Percentiles rank a stretch among this genome's conserved stretches.
Conservation (phyloP, 53 echinoderm and acorn worm genomes). For the Temnopleurus reevesii region DNA sequence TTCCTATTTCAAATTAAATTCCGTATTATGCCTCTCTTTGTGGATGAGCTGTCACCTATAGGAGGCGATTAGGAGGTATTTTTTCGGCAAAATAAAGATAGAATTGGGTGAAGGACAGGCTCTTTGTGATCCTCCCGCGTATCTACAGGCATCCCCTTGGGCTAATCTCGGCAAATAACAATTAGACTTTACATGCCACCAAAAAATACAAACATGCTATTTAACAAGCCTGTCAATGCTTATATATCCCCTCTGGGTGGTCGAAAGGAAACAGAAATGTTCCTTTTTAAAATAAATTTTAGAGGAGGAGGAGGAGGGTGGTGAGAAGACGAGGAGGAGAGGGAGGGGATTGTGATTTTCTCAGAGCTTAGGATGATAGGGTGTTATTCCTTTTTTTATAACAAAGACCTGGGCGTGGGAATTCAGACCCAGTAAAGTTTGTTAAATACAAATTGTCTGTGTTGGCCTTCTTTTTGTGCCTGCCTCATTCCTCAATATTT, state of each 20-base stretch:
- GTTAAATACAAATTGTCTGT: too few relatives aligned
- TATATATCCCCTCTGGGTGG: slow-evolving; percentile 46
- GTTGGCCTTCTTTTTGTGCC: too few relatives aligned
- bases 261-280: slow-evolving; percentile 8
- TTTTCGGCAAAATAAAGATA: background rate
- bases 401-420: too few relatives aligned
- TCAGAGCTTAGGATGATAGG: slow-evolving; percentile 1
- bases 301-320: background rate
- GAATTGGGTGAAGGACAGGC: slow-evolving; percentile 55
- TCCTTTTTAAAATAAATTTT: background rate
- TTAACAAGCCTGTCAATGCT: slow-evolving; percentile 52
- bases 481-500: too few relatives aligned
- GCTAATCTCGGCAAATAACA: slow-evolving; percentile 42
- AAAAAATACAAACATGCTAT: slow-evolving; percentile 35
- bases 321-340: background rate
- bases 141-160: slow-evolving; percentile 50
- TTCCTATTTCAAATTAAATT: slow-evolving; percentile 49
- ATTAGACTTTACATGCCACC: slow-evolving; percentile 17
- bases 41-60: slow-evolving; percentile 57
- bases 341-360: background rate
- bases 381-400: background rate
- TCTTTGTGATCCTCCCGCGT: slow-evolving; percentile 33
- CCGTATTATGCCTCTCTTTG: slow-evolving; percentile 24
- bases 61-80: slow-evolving; percentile 50
- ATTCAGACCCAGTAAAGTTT: too few relatives aligned